phyloP scores from a whole-genome alignment of 2,888 invertebrate genomes.

The Scaptomyza cyrtandrae region DNA sequence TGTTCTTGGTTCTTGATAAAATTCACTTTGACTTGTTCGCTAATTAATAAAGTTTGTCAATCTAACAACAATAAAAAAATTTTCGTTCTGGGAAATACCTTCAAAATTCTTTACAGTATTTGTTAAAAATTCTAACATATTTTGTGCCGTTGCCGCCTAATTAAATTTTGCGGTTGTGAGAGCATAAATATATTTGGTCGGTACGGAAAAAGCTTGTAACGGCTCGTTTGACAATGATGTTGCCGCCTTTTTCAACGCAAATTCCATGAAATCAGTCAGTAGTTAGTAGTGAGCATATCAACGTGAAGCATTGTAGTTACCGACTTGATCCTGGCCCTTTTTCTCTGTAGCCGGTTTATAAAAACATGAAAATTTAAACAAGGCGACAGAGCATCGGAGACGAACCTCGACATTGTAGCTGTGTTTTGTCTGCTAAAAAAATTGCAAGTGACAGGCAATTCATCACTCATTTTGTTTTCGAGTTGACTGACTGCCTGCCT shows the following conservation, averaged over 20 bases:
- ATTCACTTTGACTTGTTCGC: no score
- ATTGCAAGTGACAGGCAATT: conserved; percentile 81
- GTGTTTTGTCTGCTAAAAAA: conserved; percentile 77
- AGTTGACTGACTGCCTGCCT: conserved; percentile 57
- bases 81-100: no score
- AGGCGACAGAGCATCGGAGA: conserved; percentile 50
- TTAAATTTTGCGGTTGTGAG: conserved; percentile 58
- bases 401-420: conserved; percentile 46
- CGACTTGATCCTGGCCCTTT: conserved; percentile 11
- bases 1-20: no score
- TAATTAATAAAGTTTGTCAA: no score
- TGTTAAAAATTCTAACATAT: no score
- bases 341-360: conserved; percentile 46
- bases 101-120: no score
- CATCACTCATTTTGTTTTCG: conserved; percentile 78
- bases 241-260: conserved; percentile 59
- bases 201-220: conserved; percentile 9
- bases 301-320: conserved; percentile 24
- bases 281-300: neutral
- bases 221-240: conserved; percentile 37
- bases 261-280: conserved; percentile 72
- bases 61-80: no score
- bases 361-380: conserved; percentile 76
- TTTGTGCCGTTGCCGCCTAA: no score
- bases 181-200: conserved; percentile 32